A percentile compares a stretch with the other conserved stretches of the same genome.
Evolutionary conservation across 2,113 vertebrate species (phyloP).

Genomic region (Pteruthius melanotis): DNA sequence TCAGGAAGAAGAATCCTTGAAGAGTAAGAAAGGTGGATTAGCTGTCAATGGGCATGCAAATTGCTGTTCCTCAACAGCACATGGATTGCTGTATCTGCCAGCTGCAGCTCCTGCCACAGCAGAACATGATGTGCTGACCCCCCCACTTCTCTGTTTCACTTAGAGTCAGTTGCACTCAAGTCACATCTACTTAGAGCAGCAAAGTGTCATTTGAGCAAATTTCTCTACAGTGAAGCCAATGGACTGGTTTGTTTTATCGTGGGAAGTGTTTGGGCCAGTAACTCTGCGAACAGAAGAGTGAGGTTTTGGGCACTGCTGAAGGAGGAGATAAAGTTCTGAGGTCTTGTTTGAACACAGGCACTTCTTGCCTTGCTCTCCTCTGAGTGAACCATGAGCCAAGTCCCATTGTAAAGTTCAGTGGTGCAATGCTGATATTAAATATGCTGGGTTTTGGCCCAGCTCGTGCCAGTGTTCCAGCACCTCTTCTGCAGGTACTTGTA

Average conservation of each 20-base stretch:
- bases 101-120: not conserved
- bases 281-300: not conserved
- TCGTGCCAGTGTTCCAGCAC: not conserved
- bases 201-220: not conserved
- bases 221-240: not conserved
- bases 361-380: not conserved
- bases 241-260: not conserved
- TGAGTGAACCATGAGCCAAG: not conserved
- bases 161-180: not conserved
- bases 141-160: constrained; percentile 36
- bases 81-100: not conserved
- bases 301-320: not conserved
- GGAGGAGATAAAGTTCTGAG: not conserved
- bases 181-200: not conserved
- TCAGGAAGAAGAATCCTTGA: not conserved
- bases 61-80: not conserved
- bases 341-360: not conserved
- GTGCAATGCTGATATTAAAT: not conserved
- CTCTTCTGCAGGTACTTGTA: not conserved
- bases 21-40: not conserved
- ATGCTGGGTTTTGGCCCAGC: not conserved
- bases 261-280: not conserved
- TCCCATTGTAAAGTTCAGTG: not conserved
- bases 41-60: not conserved
- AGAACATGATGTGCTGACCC: not conserved